Evolutionary conservation across 2,888 invertebrate species (phyloP).

Genomic region (Rhaphigaster nebulosa): DNA sequence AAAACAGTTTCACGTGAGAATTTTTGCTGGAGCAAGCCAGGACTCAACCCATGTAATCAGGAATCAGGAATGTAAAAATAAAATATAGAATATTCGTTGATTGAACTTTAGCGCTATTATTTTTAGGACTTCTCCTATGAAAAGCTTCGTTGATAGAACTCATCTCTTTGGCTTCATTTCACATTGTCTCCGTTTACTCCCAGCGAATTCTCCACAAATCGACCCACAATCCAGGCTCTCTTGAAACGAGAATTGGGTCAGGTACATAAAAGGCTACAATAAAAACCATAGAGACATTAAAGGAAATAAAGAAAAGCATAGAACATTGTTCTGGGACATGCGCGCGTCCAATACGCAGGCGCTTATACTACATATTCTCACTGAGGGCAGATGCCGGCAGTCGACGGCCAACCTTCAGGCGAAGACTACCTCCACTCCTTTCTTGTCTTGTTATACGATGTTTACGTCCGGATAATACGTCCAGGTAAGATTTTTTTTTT

Average conservation of each 20-base stretch:
- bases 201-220: neutral
- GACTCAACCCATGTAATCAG: no score
- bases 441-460: neutral
- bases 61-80: neutral
- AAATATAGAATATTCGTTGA: neutral
- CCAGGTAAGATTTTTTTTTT: slow-evolving; percentile 16
- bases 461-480: neutral
- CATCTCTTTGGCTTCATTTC: neutral
- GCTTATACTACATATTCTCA: slow-evolving; percentile 30
- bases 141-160: neutral
- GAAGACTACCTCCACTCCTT: neutral
- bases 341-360: slow-evolving; percentile 23
- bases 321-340: slow-evolving; percentile 16
- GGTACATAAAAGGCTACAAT: neutral
- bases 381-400: neutral
- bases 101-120: neutral
- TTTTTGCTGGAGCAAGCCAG: no score
- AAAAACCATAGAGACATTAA: neutral
- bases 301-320: slow-evolving; percentile 12
- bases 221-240: neutral
- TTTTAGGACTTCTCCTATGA: neutral
- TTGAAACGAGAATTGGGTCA: neutral
- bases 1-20: no score
- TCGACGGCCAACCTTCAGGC: slow-evolving; percentile 26
- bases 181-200: neutral